phyloP scores from a whole-genome alignment of 2,888 invertebrate genomes.

The Nomada fabriciana region DNA sequence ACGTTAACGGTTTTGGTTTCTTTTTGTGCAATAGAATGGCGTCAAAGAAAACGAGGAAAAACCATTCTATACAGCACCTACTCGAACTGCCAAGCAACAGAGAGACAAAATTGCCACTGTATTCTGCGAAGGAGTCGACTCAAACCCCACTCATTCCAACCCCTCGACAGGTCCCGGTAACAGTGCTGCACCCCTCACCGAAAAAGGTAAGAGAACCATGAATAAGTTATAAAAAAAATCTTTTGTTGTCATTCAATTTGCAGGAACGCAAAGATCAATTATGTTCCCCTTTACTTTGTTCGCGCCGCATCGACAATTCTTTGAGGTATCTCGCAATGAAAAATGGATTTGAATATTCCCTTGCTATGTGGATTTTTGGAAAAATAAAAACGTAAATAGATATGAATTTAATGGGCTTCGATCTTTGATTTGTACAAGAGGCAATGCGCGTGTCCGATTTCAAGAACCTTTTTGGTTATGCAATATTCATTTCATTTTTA shows the following conservation, averaged over 20 bases:
- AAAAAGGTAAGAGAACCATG: constrained; percentile 84
- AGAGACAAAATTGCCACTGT: constrained; percentile 77
- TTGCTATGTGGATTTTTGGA: not conserved
- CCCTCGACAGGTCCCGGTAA: constrained; percentile 81
- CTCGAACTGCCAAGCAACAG: constrained; percentile 85
- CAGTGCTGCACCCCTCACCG: constrained; percentile 81
- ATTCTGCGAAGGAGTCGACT: constrained; percentile 72
- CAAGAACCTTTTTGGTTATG: not conserved
- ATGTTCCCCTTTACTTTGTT: not conserved
- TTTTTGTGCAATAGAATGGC: constrained; percentile 80
- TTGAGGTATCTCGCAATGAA: not conserved
- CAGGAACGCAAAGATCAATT: constrained; percentile 23
- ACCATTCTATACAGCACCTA: constrained; percentile 86
- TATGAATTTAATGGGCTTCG: not conserved
- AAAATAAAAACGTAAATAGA: not conserved
- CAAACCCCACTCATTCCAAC: constrained; percentile 75
- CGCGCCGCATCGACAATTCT: not conserved
- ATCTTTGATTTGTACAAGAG: not conserved
- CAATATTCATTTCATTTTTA: not conserved
- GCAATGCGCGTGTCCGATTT: not conserved
- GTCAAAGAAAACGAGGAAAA: constrained; percentile 85
- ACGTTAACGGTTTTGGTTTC: constrained; percentile 6
- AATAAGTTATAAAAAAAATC: constrained; percentile 49
- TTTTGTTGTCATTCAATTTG: constrained; percentile 27
- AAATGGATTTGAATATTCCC: not conserved